Evolutionary conservation across 2,113 vertebrate species (phyloP).

Genomic region (Zootoca vivipara): DNA sequence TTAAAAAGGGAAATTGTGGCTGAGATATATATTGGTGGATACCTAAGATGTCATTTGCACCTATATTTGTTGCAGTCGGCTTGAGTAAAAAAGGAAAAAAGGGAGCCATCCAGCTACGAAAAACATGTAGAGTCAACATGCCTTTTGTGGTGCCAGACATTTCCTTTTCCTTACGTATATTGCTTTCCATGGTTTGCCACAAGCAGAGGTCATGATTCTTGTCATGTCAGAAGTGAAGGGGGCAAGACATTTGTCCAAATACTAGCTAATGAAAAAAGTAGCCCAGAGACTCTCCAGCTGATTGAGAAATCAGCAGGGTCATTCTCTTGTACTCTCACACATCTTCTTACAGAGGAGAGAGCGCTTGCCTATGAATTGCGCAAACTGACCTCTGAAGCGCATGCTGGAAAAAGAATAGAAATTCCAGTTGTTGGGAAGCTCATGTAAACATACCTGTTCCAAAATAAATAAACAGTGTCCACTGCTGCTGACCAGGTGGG

Average conservation of each 20-base stretch:
- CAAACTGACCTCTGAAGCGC: not conserved
- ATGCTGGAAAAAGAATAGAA: not conserved
- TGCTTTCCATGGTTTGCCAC: not conserved
- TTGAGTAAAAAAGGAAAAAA: not conserved
- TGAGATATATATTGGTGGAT: not conserved
- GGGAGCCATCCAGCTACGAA: not conserved
- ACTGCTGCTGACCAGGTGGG: not conserved
- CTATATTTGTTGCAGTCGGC: not conserved
- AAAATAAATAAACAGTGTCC: not conserved
- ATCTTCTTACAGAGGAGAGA: not conserved
- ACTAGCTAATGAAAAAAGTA: not conserved
- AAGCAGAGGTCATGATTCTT: not conserved
- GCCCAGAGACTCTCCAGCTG: not conserved
- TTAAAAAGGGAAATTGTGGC: not conserved
- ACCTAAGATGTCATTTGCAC: not conserved
- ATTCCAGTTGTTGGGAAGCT: not conserved
- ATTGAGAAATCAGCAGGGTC: not conserved
- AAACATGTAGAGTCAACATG: not conserved
- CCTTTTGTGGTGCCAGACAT: not conserved
- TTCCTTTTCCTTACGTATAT: not conserved
- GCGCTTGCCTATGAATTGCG: not conserved
- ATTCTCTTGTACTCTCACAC: not conserved
- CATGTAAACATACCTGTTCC: not conserved
- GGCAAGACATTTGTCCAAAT: not conserved
- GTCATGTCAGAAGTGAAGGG: not conserved